These are phyloP conservation scores for Mixornis gularis DNA, from an alignment of 2,113 vertebrate species.

Conservation along the genomic window DNA sequence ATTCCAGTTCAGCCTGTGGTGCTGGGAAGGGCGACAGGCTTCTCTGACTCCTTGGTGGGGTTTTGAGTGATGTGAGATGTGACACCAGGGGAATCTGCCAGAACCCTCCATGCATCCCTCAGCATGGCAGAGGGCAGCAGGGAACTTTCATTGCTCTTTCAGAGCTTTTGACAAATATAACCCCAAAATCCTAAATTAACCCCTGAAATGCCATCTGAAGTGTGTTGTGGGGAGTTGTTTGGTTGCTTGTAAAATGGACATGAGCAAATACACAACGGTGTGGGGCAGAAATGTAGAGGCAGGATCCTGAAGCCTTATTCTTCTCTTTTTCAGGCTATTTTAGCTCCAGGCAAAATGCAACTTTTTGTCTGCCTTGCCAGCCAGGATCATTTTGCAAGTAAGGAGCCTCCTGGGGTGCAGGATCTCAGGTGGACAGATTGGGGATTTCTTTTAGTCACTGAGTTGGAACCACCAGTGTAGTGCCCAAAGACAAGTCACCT, in stretches of 20 bases:
- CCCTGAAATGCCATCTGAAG: background rate
- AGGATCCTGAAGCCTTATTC: background rate
- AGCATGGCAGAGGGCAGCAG: background rate
- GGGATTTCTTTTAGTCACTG: background rate
- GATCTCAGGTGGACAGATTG: background rate
- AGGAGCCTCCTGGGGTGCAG: background rate
- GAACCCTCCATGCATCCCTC: fast-evolving
- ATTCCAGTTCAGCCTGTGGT: background rate
- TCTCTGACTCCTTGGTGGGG: background rate
- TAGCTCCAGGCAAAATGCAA: slow-evolving; percentile 67
- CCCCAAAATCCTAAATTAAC: background rate
- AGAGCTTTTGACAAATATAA: background rate
- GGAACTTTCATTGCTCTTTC: background rate
- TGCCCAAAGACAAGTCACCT: background rate
- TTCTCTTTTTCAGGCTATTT: slow-evolving; percentile 73
- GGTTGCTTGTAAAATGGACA: background rate
- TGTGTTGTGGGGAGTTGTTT: fast-evolving
- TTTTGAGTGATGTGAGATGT: background rate
- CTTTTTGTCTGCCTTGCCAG: slow-evolving; percentile 74
- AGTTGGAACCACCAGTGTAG: background rate
- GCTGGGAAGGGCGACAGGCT: background rate
- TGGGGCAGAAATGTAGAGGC: background rate
- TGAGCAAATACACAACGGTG: fast-evolving
- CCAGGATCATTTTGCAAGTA: slow-evolving; percentile 85
- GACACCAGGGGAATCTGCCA: background rate